Evolutionary conservation across 53 echinoderm and acorn worm species (phyloP).

Genomic region (Actinopyga echinites): DNA sequence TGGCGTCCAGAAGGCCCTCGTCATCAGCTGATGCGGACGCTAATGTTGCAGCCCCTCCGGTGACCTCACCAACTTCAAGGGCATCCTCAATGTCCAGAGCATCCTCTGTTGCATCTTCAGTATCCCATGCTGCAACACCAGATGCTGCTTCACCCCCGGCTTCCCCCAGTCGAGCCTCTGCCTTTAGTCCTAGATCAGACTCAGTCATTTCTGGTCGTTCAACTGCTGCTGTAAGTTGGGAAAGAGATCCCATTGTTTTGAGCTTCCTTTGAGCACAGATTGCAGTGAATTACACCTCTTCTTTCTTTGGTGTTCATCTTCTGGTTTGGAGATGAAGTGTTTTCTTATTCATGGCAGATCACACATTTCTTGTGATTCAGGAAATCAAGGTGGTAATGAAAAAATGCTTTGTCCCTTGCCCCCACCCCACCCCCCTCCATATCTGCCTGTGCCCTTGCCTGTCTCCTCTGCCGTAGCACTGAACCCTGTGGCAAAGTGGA

Average conservation of each 20-base stretch:
- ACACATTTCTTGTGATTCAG: too few relatives aligned
- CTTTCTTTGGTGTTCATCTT: too few relatives aligned
- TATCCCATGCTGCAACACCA: background rate
- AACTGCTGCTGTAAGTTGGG: constrained; percentile 52
- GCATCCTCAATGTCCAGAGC: background rate
- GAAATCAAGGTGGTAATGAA: too few relatives aligned
- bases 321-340: too few relatives aligned
- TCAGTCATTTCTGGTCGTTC: constrained; percentile 60
- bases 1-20: background rate
- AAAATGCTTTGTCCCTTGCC: too few relatives aligned
- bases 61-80: background rate
- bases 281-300: too few relatives aligned
- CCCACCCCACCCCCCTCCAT: too few relatives aligned
- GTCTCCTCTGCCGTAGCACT: too few relatives aligned
- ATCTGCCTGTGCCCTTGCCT: too few relatives aligned
- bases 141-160: constrained; percentile 11
- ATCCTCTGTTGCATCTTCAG: background rate
- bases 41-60: background rate
- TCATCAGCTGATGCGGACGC: background rate
- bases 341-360: too few relatives aligned
- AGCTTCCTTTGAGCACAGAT: too few relatives aligned
- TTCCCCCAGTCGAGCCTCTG: constrained; percentile 34
- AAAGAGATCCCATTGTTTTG: background rate
- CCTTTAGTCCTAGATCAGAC: constrained; percentile 76
- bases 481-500: too few relatives aligned